Evolutionary conservation across 2,797 vertebrate genomes (phyloP).

Genomic region (Chelon labrosus): DNA sequence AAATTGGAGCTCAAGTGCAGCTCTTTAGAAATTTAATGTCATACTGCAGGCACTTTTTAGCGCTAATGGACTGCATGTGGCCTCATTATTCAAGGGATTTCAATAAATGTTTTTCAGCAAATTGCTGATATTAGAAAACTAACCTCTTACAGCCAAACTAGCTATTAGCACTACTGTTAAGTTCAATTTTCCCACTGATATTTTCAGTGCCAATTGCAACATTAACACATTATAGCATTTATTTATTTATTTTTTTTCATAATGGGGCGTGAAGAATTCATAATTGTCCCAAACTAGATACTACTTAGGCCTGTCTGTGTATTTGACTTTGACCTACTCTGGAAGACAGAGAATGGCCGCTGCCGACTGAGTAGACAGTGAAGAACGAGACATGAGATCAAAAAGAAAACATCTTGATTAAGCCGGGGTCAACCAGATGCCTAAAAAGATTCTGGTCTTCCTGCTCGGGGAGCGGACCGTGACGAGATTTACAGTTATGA

Average conservation of each 20-base stretch:
- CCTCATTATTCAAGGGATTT: neutral
- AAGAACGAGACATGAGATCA: slow-evolving; percentile 38
- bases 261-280: slow-evolving; percentile 43
- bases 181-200: slow-evolving; percentile 16
- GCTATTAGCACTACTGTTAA: neutral
- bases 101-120: neutral
- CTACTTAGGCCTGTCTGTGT: slow-evolving; percentile 4
- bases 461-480: slow-evolving; percentile 58
- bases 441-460: slow-evolving; percentile 39
- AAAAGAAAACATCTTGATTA: slow-evolving; percentile 62
- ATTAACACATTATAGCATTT: slow-evolving; percentile 26
- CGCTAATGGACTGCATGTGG: neutral
- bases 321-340: slow-evolving; percentile 24
- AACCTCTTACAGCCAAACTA: neutral
- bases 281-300: slow-evolving; percentile 32
- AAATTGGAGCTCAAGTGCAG: neutral
- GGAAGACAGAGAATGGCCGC: slow-evolving; percentile 23
- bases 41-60: neutral
- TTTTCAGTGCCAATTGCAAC: slow-evolving; percentile 20
- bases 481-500: slow-evolving; percentile 58
- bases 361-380: slow-evolving; percentile 14
- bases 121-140: neutral
- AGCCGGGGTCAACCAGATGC: slow-evolving; percentile 47
- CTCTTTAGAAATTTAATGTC: neutral
- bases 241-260: neutral